A percentile compares a stretch with the other conserved stretches of the same genome.
These are phyloP conservation scores for Liopterus haemorrhoidalis DNA, from an alignment of 2,888 invertebrate genomes.

Conservation along the genomic window DNA sequence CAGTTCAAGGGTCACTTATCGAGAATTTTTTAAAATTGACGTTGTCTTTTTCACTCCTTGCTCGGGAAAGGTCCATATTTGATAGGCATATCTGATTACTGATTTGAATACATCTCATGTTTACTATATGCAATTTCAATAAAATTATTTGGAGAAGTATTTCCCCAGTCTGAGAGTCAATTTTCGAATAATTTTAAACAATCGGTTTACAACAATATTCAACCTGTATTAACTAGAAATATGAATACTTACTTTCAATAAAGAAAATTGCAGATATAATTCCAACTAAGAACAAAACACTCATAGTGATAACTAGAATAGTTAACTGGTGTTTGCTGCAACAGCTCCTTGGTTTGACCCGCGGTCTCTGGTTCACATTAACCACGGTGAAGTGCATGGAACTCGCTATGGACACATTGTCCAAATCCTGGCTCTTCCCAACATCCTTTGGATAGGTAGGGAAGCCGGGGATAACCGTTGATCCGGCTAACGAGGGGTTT, in stretches of 20 bases:
- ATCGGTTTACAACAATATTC: background rate
- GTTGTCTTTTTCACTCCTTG: too few species aligned
- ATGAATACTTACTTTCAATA: slow-evolving; percentile 69
- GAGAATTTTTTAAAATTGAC: too few species aligned
- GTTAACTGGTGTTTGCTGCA: slow-evolving; percentile 75
- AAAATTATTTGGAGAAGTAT: too few species aligned
- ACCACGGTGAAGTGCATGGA: slow-evolving; percentile 84
- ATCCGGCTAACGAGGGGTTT: slow-evolving; percentile 26
- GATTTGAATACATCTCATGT: too few species aligned
- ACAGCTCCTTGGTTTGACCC: slow-evolving; percentile 55
- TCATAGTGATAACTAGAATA: slow-evolving; percentile 76
- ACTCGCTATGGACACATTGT: slow-evolving; percentile 71
- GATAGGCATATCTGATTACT: too few species aligned
- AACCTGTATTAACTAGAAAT: background rate
- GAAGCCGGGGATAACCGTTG: slow-evolving; percentile 26
- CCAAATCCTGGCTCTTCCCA: slow-evolving; percentile 38
- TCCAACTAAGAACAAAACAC: slow-evolving; percentile 72
- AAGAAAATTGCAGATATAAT: slow-evolving; percentile 75
- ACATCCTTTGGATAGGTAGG: slow-evolving; percentile 21
- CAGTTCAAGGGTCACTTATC: too few species aligned
- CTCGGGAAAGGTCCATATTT: too few species aligned
- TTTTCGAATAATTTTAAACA: too few species aligned
- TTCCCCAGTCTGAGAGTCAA: too few species aligned
- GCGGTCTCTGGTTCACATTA: slow-evolving; percentile 56
- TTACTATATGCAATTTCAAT: too few species aligned